phyloP scores from a whole-genome alignment of 2,113 vertebrate species.

The Canis aureus region DNA sequence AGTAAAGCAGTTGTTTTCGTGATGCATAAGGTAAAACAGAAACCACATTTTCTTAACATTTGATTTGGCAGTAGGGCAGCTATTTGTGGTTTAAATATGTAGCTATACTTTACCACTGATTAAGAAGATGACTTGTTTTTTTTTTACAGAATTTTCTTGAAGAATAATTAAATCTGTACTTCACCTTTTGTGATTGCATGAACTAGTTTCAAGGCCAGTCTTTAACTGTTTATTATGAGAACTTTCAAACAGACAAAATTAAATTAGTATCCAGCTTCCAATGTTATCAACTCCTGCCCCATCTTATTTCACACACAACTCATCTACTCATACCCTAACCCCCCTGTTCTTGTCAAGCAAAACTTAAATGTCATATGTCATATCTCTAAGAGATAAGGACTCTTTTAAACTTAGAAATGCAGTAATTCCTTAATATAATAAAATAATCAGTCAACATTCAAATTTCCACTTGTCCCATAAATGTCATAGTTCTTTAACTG shows the following conservation, averaged over 20 bases:
- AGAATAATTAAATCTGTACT: conserved; percentile 36
- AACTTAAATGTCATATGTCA: not conserved
- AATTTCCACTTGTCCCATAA: not conserved
- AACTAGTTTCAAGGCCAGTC: conserved; percentile 5
- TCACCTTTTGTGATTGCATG: not conserved
- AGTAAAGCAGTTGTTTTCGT: conserved; percentile 20
- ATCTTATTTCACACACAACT: not conserved
- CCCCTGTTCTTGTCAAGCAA: not conserved
- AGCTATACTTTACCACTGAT: not conserved
- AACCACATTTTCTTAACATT: not conserved
- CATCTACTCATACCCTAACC: not conserved
- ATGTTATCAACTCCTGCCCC: not conserved
- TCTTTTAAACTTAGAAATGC: conserved; percentile 16
- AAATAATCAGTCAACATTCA: not conserved
- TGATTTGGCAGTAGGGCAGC: not conserved
- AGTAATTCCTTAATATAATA: not conserved
- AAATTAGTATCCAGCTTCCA: not conserved
- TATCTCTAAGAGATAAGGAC: not conserved
- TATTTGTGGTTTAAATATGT: conserved; percentile 25
- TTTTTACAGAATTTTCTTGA: conserved; percentile 30
- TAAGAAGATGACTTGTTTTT: not conserved
- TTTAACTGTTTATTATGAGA: conserved; percentile 21
- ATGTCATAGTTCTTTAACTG: conserved; percentile 15
- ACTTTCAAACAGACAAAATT: not conserved
- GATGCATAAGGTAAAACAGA: conserved; percentile 17